Percentiles rank a stretch among this genome's conserved stretches.
Conservation (phyloP, 2,888 invertebrate genomes). For the Pseudococcus viburni region DNA sequence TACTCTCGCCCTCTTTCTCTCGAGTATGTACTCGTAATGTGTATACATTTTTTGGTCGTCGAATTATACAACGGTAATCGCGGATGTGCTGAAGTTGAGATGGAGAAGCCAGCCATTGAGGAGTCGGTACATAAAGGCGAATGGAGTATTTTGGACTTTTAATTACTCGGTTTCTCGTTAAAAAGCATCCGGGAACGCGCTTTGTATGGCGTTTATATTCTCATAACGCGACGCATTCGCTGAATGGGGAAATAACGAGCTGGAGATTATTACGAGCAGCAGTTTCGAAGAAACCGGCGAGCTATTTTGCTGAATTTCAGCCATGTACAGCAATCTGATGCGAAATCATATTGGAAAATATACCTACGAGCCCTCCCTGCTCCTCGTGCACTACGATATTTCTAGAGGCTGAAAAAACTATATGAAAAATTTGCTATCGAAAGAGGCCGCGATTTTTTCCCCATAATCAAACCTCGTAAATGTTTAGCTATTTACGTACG, state of each 20-base stretch:
- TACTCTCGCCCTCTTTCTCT: background rate
- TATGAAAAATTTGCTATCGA: background rate
- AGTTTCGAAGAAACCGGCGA: background rate
- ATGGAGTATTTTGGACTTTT: slow-evolving; percentile 20
- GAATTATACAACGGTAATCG: background rate
- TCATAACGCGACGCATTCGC: background rate
- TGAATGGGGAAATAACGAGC: slow-evolving; percentile 5
- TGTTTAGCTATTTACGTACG: background rate
- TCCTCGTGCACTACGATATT: background rate
- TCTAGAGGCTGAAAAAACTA: background rate
- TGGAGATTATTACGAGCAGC: background rate
- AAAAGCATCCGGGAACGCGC: slow-evolving; percentile 18
- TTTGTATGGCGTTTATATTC: slow-evolving; percentile 25
- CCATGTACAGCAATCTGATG: background rate
- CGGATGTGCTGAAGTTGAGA: background rate
- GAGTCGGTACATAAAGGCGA: slow-evolving; percentile 1
- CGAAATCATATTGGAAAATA: background rate
- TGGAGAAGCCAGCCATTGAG: background rate
- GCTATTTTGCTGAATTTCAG: background rate
- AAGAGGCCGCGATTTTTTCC: background rate
- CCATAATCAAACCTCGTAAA: background rate
- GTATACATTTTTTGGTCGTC: background rate
- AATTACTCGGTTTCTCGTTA: background rate
- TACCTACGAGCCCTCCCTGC: background rate
- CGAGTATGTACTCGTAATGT: background rate